These are phyloP conservation scores for Synchiropus splendidus DNA, from an alignment of 2,113 vertebrate species.

Conservation along the genomic window DNA sequence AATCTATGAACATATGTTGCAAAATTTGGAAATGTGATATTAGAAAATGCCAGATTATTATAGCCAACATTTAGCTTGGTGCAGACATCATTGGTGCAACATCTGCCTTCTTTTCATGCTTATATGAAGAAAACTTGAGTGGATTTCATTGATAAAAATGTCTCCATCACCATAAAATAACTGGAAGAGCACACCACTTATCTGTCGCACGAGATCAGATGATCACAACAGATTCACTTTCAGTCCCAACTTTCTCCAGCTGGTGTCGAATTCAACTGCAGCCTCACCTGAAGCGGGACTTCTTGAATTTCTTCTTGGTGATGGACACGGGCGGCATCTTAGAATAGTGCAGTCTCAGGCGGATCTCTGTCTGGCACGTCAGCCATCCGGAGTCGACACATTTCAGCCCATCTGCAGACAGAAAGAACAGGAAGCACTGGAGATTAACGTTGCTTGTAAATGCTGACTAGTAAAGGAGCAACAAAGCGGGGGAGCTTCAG, in stretches of 20 bases:
- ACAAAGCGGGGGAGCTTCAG: not conserved
- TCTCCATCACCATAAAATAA: too few species aligned
- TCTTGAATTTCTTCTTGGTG: conserved; percentile 96
- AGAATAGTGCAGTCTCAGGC: conserved; percentile 88
- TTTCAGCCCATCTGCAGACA: conserved; percentile 72
- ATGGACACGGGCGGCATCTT: conserved; percentile 84
- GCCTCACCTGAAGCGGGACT: conserved; percentile 93
- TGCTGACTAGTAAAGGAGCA: conserved; percentile 9
- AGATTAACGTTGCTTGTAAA: conserved; percentile 1
- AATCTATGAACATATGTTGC: too few species aligned
- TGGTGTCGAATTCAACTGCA: conserved; percentile 5
- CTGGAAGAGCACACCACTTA: too few species aligned
- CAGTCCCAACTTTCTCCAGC: conserved; percentile 9
- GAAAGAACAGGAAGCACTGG: conserved; percentile 7
- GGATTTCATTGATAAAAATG: too few species aligned
- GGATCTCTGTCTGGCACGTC: conserved; percentile 93
- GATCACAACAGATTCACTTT: conserved; percentile 1
- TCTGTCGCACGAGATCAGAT: not conserved
- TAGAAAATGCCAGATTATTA: too few species aligned
- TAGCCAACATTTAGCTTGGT: too few species aligned
- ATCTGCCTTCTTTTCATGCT: too few species aligned
- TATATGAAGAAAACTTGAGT: too few species aligned
- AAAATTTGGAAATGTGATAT: too few species aligned
- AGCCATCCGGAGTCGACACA: conserved; percentile 91
- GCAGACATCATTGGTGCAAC: too few species aligned